Evolutionary conservation across 1,140 invertebrate genomes (phyloP), one percentile per base, ranked within the genome.

Genomic region (Drosophila nigromelanica): DNA sequence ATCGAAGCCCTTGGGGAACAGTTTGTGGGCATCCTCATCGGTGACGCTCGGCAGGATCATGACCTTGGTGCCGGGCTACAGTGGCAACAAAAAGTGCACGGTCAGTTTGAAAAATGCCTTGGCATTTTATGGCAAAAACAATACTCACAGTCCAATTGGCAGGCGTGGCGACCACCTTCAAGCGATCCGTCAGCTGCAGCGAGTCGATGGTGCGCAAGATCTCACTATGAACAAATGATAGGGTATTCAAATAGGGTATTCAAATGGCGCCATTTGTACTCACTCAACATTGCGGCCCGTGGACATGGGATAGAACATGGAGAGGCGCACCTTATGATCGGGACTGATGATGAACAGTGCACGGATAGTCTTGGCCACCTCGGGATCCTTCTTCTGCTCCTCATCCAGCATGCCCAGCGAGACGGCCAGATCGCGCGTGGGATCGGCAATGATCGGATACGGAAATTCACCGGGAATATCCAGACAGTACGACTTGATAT

Each of bases 281-380:
- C 92, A 98, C 97, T 97, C 95, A 80, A 98, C 97, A 92, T 98
- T 98, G 70, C 98, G 94, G 39, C 98, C 98, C 45, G 96, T 98
- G 12, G 97, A 98, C 14, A 96, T 95, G 39, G 98, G 98, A 93
- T 99, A 99, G 40, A 97, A 93, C 93, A 98, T 97, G 6, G 96
- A 96, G 6, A 98, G 93, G 80, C 97, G 95, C 48, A 91, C 79
- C 70, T 95, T 96, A 90, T 97, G 97, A 86, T 97, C 95, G 4
- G 97, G 96, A 71, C 96, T 96, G 81, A 99, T 95, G 60, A 99
- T 94, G 92, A 98, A 99, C 4, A 98, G 94, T 43, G 97, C 95
- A 70, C 98, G 93, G 52, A 96, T 95, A 33, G 97, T 98, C 52
- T 96, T 92, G 12, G 96, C 96, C 55, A 95, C 90, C 48, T 97